phyloP scores from a whole-genome alignment of 2,888 invertebrate species.

The Crematogaster levior region DNA sequence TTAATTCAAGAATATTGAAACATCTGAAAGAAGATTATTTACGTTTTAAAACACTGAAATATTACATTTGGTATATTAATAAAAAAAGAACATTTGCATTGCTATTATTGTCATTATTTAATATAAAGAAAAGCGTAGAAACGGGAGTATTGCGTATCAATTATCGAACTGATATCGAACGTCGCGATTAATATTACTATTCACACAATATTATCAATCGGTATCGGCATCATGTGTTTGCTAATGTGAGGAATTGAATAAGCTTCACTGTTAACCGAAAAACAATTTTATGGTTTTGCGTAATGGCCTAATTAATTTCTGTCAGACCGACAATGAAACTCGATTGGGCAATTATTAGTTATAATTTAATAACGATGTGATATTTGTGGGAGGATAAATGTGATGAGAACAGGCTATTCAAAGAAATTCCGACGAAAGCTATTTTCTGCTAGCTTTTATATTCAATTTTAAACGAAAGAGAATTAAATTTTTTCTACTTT shows the following conservation, averaged over 20 bases:
- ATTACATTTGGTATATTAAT: not conserved
- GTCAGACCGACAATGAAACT: not conserved
- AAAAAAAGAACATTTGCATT: not conserved
- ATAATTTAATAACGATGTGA: not conserved
- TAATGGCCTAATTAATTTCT: conserved; percentile 11
- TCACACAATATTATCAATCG: conserved; percentile 2
- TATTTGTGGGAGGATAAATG: not conserved
- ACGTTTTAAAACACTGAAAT: not conserved
- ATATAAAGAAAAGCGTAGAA: not conserved
- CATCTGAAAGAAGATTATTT: not conserved
- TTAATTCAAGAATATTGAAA: not conserved
- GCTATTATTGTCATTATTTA: not conserved
- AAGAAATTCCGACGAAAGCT: not conserved
- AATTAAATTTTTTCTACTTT: not conserved
- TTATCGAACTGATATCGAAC: conserved; percentile 6
- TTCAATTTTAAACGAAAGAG: not conserved
- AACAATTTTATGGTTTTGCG: conserved; percentile 27
- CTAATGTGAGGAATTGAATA: not conserved
- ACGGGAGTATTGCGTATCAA: not conserved
- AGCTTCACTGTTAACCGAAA: conserved; percentile 22
- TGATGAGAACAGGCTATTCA: not conserved
- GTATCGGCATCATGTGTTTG: not conserved
- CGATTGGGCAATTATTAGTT: not conserved
- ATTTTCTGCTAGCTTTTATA: not conserved
- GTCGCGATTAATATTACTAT: conserved; percentile 14